Percentiles rank a stretch among this genome's conserved stretches.
phyloP scores from a whole-genome alignment of 2,888 invertebrate genomes.

The Noctuana brunneofusca region DNA sequence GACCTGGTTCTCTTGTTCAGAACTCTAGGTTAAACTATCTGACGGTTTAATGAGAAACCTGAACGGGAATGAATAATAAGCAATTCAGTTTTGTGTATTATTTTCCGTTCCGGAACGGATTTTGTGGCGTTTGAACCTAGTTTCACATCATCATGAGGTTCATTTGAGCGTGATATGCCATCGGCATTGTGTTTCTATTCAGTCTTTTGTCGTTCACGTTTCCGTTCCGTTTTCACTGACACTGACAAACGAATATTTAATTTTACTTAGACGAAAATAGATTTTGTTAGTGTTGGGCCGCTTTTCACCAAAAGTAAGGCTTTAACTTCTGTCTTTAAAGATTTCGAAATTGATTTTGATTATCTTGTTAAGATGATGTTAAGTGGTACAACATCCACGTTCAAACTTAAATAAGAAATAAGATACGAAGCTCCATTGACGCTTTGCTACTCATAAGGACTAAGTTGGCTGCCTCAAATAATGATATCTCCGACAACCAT shows the following conservation, averaged over 20 bases:
- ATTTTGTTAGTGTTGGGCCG: conserved; percentile 2
- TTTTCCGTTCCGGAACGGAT: background rate
- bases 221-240: conserved; percentile 22
- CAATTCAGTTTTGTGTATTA: conserved; percentile 25
- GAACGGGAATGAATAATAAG: conserved; percentile 35
- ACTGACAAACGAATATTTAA: conserved; percentile 11
- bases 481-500: background rate
- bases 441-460: too few species aligned
- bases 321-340: background rate
- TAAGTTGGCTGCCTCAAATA: too few species aligned
- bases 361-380: background rate
- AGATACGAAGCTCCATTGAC: too few species aligned
- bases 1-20: conserved; percentile 40
- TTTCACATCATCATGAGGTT: conserved; percentile 22
- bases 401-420: background rate
- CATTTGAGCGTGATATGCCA: conserved; percentile 21
- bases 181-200: conserved; percentile 20
- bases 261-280: conserved; percentile 3
- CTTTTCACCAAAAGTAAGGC: background rate
- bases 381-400: background rate
- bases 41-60: conserved; percentile 37
- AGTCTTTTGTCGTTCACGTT: conserved; percentile 13
- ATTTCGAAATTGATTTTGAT: background rate
- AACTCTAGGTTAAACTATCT: conserved; percentile 36
- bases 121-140: conserved; percentile 9